Conservation (phyloP, 2,797 vertebrate species). For the Hoplostethus mediterraneus region DNA sequence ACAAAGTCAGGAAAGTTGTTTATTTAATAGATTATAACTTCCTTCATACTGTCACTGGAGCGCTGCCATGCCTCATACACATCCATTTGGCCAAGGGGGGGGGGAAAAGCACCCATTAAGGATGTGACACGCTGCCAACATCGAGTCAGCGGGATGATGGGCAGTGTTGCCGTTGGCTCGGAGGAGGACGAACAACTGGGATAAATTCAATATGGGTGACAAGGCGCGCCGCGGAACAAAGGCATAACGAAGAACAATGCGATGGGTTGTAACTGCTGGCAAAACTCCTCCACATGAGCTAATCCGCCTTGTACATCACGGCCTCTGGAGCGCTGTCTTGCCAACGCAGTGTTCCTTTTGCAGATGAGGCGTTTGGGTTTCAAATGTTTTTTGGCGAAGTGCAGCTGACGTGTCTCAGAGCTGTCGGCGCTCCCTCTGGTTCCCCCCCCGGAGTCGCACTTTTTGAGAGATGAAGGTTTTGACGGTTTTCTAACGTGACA, state of each 20-base stretch:
- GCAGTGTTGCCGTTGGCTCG: slow-evolving; percentile 27
- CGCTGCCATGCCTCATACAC: slow-evolving; percentile 29
- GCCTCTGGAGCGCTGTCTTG: slow-evolving; percentile 10
- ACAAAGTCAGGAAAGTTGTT: slow-evolving; percentile 41
- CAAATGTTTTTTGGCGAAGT: slow-evolving; percentile 29
- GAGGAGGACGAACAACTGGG: neutral
- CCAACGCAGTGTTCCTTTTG: slow-evolving; percentile 8
- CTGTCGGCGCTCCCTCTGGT: slow-evolving; percentile 38
- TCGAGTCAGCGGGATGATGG: slow-evolving; percentile 6
- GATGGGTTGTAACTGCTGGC: slow-evolving; percentile 11
- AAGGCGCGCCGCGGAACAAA: slow-evolving; percentile 10
- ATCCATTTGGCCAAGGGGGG: slow-evolving; percentile 1
- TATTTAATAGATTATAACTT: slow-evolving; percentile 63
- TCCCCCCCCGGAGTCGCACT: slow-evolving; percentile 32
- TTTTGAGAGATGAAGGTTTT: slow-evolving; percentile 38
- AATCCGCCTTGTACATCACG: slow-evolving; percentile 18
- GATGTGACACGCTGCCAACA: slow-evolving; percentile 14
- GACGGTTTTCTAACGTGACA: slow-evolving; percentile 27
- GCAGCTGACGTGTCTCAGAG: slow-evolving; percentile 4
- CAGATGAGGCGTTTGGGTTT: slow-evolving; percentile 15
- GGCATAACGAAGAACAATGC: slow-evolving; percentile 5
- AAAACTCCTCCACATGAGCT: slow-evolving; percentile 2
- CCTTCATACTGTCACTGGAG: slow-evolving; percentile 32
- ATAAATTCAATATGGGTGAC: slow-evolving; percentile 19
- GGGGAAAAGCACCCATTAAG: slow-evolving; percentile 7